phyloP scores from a whole-genome alignment of 1,140 invertebrate species.

The Drosophila orosa region DNA sequence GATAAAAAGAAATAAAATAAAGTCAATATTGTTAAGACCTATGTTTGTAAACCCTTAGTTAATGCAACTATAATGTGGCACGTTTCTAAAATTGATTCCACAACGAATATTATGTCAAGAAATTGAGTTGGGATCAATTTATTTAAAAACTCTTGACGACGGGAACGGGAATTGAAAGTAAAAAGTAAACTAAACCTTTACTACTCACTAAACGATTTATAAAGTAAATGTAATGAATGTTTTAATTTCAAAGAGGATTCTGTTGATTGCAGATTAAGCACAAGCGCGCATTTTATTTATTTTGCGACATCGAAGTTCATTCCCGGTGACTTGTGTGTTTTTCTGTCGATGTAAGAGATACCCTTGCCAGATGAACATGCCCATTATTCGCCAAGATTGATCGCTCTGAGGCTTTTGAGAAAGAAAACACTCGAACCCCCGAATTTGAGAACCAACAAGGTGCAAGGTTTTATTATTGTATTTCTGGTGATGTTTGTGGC shows the following conservation, averaged over 20 bases:
- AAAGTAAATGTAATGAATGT: neutral
- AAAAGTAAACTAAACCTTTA: neutral
- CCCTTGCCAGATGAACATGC: conserved; percentile 3
- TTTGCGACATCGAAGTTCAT: neutral
- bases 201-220: neutral
- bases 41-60: neutral
- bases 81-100: neutral
- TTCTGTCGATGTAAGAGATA: conserved; percentile 2
- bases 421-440: conserved; percentile 79
- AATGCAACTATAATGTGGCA: neutral
- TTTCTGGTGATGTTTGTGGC: conserved; percentile 44
- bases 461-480: conserved; percentile 44
- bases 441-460: conserved; percentile 54
- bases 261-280: neutral
- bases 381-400: conserved; percentile 23
- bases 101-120: neutral
- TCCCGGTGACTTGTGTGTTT: neutral
- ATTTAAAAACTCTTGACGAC: neutral
- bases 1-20: conserved; percentile 4
- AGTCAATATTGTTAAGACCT: neutral
- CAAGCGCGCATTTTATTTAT: too few relatives aligned
- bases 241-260: neutral
- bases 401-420: conserved; percentile 30
- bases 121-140: neutral
- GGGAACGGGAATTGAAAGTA: neutral